phyloP scores from a whole-genome alignment of 2,797 vertebrate genomes.

The Protonibea diacanthus region DNA sequence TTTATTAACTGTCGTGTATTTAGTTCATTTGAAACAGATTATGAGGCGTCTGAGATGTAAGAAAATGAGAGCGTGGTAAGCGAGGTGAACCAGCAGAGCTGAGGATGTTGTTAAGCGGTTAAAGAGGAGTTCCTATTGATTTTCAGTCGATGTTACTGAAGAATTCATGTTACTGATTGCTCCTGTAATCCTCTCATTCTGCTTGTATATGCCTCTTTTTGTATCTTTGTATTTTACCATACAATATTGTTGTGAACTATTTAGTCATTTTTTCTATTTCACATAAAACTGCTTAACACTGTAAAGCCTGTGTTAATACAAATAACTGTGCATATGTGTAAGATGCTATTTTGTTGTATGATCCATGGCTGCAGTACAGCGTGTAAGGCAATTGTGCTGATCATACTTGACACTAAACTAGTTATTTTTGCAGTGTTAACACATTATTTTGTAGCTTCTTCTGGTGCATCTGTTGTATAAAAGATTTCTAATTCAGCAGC shows the following conservation, averaged over 20 bases:
- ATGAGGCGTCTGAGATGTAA: neutral
- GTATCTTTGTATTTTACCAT: slow-evolving; percentile 1
- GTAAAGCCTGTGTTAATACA: slow-evolving; percentile 50
- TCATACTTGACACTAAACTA: slow-evolving; percentile 19
- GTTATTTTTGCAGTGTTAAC: slow-evolving; percentile 21
- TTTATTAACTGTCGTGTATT: neutral
- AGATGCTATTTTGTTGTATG: slow-evolving; percentile 38
- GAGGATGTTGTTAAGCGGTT: neutral
- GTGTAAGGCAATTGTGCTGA: slow-evolving; percentile 20
- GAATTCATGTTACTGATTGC: slow-evolving; percentile 16
- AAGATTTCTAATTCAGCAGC: slow-evolving; percentile 24
- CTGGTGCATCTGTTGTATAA: slow-evolving; percentile 43
- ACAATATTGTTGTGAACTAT: slow-evolving; percentile 17
- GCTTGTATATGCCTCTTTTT: slow-evolving; percentile 3
- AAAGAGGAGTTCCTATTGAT: neutral
- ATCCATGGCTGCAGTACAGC: slow-evolving; percentile 14
- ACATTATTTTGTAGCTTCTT: slow-evolving; percentile 36
- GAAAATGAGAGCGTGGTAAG: neutral
- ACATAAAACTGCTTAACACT: slow-evolving; percentile 12
- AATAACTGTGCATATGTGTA: slow-evolving; percentile 52
- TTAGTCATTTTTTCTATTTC: slow-evolving; percentile 19
- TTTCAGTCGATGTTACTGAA: neutral
- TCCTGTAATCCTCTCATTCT: neutral
- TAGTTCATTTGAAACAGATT: neutral
- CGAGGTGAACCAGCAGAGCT: neutral